Evolutionary conservation across 2,888 invertebrate genomes (phyloP), one percentile per base, ranked within the genome.

Genomic region (Sepioteuthis lessoniana): DNA sequence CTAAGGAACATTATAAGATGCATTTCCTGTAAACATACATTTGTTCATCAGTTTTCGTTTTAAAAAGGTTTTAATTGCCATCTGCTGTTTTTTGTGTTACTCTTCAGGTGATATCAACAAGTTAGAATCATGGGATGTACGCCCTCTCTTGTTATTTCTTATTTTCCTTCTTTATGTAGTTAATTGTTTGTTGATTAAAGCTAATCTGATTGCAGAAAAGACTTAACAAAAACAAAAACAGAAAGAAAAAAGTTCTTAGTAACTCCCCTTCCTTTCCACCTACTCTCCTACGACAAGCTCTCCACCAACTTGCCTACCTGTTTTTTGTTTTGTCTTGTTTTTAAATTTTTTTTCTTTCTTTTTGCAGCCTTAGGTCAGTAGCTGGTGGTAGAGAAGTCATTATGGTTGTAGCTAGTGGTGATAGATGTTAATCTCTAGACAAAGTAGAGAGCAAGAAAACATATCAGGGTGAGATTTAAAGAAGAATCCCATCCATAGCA

Each of bases 1-100:
- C 35, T n/a, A 76, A 76, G n/a, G 76, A 76, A 76, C 76, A 76
- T 76, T 76, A 76, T 76, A 35, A n/a, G 76, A 35, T 76, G n/a
- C 76, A 76, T 35, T 76, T 76, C 76, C 76, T 76, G n/a, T 76
- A 76, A 76, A 76, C 76, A 76, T 16, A n/a, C n/a, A 10, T n/a
- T 76, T 76, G n/a, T 35, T 76, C 76, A 16, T 35, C 16, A 76
- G 76, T 31, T 60, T 55, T 76, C 76, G n/a, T 35, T 76, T 35
- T n/a, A 76, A 76, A 76, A 13, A 76, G n/a, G 76, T 76, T 16
- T 76, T 76, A 76, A 76, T 76, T 76, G 76, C 76, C 76, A 76
- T 76, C 76, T 76, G 76, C 76, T 76, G 76, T 76, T 76, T 76
- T 76, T 76, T 76, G 76, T 76, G 76, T 76, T 76, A 76, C 76